A percentile compares a stretch with the other conserved stretches of the same genome.
These are phyloP conservation scores for Selene dorsalis DNA, from an alignment of 2,797 vertebrate species.

Conservation along the genomic window DNA sequence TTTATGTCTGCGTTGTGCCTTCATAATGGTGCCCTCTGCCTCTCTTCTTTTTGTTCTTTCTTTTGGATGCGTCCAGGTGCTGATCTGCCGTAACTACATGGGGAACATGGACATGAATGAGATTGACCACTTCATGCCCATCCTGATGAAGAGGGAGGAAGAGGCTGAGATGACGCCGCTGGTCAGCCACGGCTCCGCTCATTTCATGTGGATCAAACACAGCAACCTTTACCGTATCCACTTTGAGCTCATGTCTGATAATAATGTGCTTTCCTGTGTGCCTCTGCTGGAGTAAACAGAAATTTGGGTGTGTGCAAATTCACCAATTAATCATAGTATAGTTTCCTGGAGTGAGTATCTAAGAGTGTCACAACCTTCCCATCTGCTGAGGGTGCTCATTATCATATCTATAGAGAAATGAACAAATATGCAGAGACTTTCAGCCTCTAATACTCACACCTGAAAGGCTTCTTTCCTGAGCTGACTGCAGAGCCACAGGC, in stretches of 20 bases:
- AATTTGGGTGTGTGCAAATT: neutral
- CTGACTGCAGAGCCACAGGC: constrained; percentile 27
- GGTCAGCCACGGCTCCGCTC: constrained; percentile 79
- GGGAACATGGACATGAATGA: constrained; percentile 86
- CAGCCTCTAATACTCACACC: neutral
- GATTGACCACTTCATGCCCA: constrained; percentile 88
- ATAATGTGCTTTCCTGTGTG: neutral
- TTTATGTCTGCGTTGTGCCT: constrained; percentile 30
- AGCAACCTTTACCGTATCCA: constrained; percentile 89
- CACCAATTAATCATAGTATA: neutral
- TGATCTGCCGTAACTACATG: constrained; percentile 89
- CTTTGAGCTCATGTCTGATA: neutral
- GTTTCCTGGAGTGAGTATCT: constrained; percentile 14
- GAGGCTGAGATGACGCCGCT: constrained; percentile 83
- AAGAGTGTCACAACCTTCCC: neutral
- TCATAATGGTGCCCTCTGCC: constrained; percentile 18
- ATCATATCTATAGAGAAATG: neutral
- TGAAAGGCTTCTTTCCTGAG: constrained; percentile 3
- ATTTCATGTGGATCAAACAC: constrained; percentile 89
- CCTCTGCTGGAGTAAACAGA: neutral
- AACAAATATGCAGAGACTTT: neutral
- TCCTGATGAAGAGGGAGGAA: constrained; percentile 86
- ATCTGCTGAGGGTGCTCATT: constrained; percentile 6
- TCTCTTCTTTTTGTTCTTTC: constrained; percentile 10
- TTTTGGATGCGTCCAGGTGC: constrained; percentile 75